Evolutionary conservation across 2,888 invertebrate species (phyloP).

Genomic region (Noctuana brunneofusca): DNA sequence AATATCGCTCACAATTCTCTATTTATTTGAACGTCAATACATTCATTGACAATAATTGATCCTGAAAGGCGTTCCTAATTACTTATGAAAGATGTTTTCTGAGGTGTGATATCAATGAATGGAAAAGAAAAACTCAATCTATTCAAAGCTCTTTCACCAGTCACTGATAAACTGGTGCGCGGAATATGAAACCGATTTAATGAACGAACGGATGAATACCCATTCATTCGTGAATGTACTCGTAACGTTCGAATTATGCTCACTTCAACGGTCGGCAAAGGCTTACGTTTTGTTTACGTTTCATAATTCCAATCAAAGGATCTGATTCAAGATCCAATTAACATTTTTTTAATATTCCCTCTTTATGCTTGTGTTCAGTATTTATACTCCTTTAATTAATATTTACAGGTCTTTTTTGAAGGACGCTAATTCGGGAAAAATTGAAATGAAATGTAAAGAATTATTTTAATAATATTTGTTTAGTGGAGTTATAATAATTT

Average conservation of each 20-base stretch:
- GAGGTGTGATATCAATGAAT: slow-evolving; percentile 29
- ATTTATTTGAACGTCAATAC: slow-evolving; percentile 19
- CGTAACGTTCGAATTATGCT: slow-evolving; percentile 55
- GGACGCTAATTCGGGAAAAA: too few species aligned
- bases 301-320: slow-evolving; percentile 32
- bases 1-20: too few species aligned
- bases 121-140: slow-evolving; percentile 26
- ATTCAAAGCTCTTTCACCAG: slow-evolving; percentile 36
- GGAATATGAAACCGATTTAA: slow-evolving; percentile 63
- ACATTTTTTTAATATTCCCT: not conserved
- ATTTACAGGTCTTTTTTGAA: too few species aligned
- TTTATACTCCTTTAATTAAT: not conserved
- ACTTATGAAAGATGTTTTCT: slow-evolving; percentile 31
- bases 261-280: slow-evolving; percentile 52
- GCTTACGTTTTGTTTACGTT: slow-evolving; percentile 32
- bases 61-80: slow-evolving; percentile 14
- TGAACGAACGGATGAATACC: slow-evolving; percentile 62
- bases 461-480: too few species aligned
- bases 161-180: slow-evolving; percentile 49
- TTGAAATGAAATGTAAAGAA: too few species aligned
- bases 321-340: slow-evolving; percentile 12
- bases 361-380: not conserved
- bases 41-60: slow-evolving; percentile 13
- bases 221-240: slow-evolving; percentile 64
- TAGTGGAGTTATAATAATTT: too few species aligned